Percentiles rank a stretch among this genome's conserved stretches.
Conservation (phyloP, 2,797 vertebrate genomes). For the Esox lucius region DNA sequence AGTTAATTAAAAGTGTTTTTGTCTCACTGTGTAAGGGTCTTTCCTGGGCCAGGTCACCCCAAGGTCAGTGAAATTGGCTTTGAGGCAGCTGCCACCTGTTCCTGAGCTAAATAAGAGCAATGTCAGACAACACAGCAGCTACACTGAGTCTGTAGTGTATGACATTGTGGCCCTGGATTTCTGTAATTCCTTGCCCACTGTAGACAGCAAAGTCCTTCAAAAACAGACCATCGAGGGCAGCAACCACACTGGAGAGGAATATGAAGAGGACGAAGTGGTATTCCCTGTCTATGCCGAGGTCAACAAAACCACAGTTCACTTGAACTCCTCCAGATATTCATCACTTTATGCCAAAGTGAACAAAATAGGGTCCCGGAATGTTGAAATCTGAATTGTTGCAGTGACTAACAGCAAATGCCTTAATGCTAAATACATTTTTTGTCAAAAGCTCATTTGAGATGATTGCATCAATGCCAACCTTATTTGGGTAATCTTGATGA, state of each 20-base stretch:
- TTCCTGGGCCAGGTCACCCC: not conserved
- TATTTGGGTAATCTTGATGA: not conserved
- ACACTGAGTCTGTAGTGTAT: not conserved
- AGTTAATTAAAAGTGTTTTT: not conserved
- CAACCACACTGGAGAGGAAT: not conserved
- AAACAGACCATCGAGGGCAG: not conserved
- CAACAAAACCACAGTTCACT: not conserved
- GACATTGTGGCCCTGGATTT: not conserved
- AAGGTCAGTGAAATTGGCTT: not conserved
- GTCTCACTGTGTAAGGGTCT: not conserved
- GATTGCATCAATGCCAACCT: not conserved
- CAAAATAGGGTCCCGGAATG: not conserved
- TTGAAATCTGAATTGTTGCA: not conserved
- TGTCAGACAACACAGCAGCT: conserved; percentile 19
- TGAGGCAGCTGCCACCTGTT: conserved; percentile 20
- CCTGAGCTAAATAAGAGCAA: not conserved
- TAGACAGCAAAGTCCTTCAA: not conserved
- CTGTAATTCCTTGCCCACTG: not conserved
- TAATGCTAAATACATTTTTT: not conserved
- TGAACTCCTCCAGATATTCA: not conserved
- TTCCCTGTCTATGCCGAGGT: not conserved
- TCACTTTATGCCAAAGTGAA: conserved; percentile 1
- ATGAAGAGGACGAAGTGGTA: not conserved
- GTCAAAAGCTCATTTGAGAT: not conserved
- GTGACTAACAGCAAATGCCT: not conserved